These are phyloP conservation scores for Drosophila mojavensis DNA, from an alignment of 1,140 invertebrate genomes.

Conservation along the genomic window DNA sequence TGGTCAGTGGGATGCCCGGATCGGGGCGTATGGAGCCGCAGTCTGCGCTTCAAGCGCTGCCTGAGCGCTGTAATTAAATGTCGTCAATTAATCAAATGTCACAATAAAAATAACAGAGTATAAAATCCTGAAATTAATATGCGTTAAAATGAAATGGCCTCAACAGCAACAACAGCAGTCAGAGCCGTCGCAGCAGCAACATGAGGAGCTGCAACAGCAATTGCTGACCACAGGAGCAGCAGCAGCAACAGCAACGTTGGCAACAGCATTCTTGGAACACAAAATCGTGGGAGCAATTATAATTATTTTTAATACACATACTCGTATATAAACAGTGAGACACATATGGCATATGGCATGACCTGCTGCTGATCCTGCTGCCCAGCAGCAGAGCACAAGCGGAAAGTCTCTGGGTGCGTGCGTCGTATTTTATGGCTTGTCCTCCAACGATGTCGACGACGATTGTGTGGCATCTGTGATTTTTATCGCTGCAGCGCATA, in stretches of 20 bases:
- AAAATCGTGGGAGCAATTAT: constrained; percentile 83
- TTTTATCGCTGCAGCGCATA: constrained; percentile 81
- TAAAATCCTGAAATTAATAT: constrained; percentile 84
- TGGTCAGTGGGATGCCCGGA: background rate
- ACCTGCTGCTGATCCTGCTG: constrained; percentile 42
- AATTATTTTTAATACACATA: constrained; percentile 80
- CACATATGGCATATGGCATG: constrained; percentile 63
- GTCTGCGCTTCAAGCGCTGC: constrained; percentile 44
- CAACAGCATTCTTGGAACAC: constrained; percentile 74
- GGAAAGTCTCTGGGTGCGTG: constrained; percentile 57
- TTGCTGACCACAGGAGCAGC: constrained; percentile 43
- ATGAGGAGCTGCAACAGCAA: constrained; percentile 46
- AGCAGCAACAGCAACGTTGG: constrained; percentile 14
- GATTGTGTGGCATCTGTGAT: constrained; percentile 79
- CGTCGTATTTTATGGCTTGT: constrained; percentile 76
- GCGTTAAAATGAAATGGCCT: constrained; percentile 82
- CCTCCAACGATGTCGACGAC: constrained; percentile 58
- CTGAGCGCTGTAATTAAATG: constrained; percentile 79
- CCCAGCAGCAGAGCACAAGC: constrained; percentile 3
- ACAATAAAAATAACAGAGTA: constrained; percentile 82
- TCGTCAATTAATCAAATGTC: constrained; percentile 84
- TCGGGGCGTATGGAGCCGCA: constrained; percentile 10
- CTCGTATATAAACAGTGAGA: constrained; percentile 25
- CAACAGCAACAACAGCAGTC: constrained; percentile 59
- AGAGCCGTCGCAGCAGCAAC: constrained; percentile 37